Conservation (phyloP, 2,797 vertebrate genomes). For the Dromococcyx pavoninus region DNA sequence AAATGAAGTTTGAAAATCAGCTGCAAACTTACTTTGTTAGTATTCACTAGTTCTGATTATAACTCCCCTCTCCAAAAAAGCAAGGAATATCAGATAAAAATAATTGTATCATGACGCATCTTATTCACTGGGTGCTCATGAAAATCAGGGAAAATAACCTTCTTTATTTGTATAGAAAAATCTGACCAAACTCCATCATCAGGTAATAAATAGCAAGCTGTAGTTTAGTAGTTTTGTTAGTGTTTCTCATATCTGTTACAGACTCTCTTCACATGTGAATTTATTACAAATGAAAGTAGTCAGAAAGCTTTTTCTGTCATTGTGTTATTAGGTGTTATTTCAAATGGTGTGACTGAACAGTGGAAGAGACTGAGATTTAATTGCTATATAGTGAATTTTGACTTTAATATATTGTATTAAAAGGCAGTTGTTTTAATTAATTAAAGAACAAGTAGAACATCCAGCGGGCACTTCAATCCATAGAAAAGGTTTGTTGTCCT, state of each 20-base stretch:
- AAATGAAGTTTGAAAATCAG: not conserved
- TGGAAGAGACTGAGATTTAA: not conserved
- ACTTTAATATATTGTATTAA: not conserved
- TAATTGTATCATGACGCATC: not conserved
- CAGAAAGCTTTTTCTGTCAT: not conserved
- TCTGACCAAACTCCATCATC: not conserved
- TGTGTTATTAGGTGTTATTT: not conserved
- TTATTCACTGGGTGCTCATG: not conserved
- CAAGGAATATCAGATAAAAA: not conserved
- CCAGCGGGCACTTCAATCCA: not conserved
- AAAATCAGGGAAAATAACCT: not conserved
- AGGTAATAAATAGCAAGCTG: not conserved
- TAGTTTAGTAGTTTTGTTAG: not conserved
- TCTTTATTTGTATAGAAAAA: not conserved
- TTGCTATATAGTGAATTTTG: not conserved
- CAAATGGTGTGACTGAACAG: not conserved
- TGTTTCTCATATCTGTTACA: not conserved
- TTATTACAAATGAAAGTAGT: not conserved
- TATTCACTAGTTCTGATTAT: not conserved
- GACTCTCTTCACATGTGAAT: not conserved
- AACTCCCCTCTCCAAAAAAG: not conserved
- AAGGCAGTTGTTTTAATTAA: slow-evolving; percentile 3
- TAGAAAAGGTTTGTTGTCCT: slow-evolving; percentile 1
- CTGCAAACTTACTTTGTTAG: not conserved
- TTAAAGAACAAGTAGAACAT: not conserved